Percentiles rank a stretch among this genome's conserved stretches.
These are phyloP conservation scores for Dexiosoma caninum DNA, from an alignment of 2,888 invertebrate species.

Conservation along the genomic window DNA sequence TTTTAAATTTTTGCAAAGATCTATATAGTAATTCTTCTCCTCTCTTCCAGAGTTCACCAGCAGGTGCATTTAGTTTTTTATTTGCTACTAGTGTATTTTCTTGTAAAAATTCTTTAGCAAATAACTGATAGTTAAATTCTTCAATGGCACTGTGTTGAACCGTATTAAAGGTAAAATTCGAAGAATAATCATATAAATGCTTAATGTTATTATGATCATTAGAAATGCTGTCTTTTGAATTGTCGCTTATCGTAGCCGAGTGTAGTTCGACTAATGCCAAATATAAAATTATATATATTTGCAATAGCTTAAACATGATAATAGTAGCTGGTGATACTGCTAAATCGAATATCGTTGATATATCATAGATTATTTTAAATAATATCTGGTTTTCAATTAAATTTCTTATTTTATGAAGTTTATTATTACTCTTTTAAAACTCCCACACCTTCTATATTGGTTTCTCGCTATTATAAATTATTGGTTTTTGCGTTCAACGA, in stretches of 20 bases:
- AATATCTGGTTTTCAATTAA: background rate
- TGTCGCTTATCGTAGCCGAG: conserved; percentile 53
- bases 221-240: conserved; percentile 12
- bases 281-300: conserved; percentile 64
- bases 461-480: background rate
- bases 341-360: background rate
- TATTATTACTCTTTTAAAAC: too few species aligned
- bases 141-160: background rate
- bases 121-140: background rate
- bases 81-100: background rate
- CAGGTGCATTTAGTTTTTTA: background rate
- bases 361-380: background rate
- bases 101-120: background rate
- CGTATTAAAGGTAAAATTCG: background rate
- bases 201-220: background rate
- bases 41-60: conserved; percentile 1
- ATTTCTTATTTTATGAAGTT: background rate
- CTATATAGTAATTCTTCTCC: conserved; percentile 59
- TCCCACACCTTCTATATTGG: too few species aligned
- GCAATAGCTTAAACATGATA: conserved; percentile 52
- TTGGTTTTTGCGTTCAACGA: background rate
- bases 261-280: conserved; percentile 56
- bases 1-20: conserved; percentile 65
- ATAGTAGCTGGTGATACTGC: background rate
- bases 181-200: background rate